Percentiles rank a stretch among this genome's conserved stretches.
Evolutionary conservation across 2,113 vertebrate species (phyloP).

Genomic region (Spheniscus mendiculus): DNA sequence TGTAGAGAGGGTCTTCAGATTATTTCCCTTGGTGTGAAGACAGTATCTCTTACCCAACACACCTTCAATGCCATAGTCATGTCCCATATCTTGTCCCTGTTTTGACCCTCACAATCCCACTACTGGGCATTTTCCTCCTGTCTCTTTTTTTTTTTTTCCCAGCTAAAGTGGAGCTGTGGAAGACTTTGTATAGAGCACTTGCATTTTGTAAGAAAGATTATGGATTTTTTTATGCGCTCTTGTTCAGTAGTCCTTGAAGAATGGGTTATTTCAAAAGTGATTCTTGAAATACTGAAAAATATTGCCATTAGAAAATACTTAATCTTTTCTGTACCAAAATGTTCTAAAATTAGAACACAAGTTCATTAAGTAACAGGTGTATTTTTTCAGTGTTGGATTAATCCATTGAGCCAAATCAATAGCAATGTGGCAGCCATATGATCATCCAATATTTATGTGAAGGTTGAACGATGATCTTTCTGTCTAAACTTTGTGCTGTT

Average conservation of each 20-base stretch:
- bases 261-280: background rate
- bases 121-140: background rate
- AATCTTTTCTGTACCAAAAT: background rate
- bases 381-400: background rate
- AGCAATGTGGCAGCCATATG: background rate
- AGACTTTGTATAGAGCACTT: background rate
- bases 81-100: background rate
- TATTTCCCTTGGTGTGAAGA: background rate
- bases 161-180: background rate
- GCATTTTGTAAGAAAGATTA: background rate
- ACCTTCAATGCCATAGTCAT: background rate
- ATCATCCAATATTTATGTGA: background rate
- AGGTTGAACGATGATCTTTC: background rate
- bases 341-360: background rate
- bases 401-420: background rate
- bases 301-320: background rate
- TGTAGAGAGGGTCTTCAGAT: background rate
- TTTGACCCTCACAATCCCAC: background rate
- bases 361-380: background rate
- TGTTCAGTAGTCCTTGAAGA: conserved; percentile 43
- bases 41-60: background rate
- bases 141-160: background rate
- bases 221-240: background rate
- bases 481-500: background rate
- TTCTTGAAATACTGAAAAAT: background rate